Conservation (phyloP, 1,140 invertebrate genomes). For the Ceratosolen fusciceps region DNA sequence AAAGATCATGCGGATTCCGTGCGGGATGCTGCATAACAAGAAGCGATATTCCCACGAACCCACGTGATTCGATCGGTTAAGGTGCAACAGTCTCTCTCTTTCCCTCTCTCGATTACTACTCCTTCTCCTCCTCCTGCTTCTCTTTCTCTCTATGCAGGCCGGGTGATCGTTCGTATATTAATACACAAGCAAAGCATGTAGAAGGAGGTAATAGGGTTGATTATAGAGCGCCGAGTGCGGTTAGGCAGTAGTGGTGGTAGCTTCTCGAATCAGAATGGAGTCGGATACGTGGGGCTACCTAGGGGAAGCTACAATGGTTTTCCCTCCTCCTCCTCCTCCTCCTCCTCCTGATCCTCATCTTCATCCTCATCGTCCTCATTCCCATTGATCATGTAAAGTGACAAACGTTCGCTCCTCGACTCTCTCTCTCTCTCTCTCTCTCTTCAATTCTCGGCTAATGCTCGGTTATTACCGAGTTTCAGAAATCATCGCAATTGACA, state of each 20-base stretch:
- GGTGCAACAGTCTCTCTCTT: slow-evolving; percentile 9
- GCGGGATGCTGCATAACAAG: neutral
- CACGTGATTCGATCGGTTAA: slow-evolving; percentile 25
- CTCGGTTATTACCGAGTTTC: neutral
- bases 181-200: slow-evolving; percentile 3
- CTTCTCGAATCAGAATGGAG: slow-evolving; percentile 21
- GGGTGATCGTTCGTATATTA: slow-evolving; percentile 16
- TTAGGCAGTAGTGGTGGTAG: neutral
- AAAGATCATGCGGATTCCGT: slow-evolving; percentile 31
- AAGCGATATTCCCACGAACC: slow-evolving; percentile 32
- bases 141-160: neutral
- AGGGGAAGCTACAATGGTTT: too few species aligned
- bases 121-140: too few species aligned
- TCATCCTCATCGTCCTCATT: neutral
- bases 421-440: too few species aligned
- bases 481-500: slow-evolving; percentile 13
- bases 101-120: too few species aligned
- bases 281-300: too few species aligned
- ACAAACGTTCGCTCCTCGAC: slow-evolving; percentile 11
- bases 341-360: neutral
- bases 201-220: slow-evolving; percentile 32
- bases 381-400: neutral
- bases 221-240: slow-evolving; percentile 14
- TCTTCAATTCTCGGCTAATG: neutral
- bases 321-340: too few species aligned